Percentiles rank a stretch among this genome's conserved stretches.
Evolutionary conservation across 2,113 vertebrate genomes (phyloP).

Genomic region (Catharus bicknelli): DNA sequence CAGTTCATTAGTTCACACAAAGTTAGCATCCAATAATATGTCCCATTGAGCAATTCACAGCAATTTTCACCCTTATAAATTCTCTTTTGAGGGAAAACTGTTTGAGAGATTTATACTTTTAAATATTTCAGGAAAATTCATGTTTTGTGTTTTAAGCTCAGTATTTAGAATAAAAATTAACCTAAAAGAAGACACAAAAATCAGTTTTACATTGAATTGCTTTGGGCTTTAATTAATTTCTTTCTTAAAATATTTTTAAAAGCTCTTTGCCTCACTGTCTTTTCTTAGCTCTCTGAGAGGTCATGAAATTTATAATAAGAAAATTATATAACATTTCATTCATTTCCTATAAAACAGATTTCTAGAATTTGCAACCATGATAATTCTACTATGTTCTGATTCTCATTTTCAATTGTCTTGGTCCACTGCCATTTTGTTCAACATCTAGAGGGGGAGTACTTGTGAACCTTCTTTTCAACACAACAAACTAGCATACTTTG

Average conservation of each 20-base stretch:
- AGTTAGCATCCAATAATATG: constrained; percentile 14
- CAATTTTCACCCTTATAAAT: background rate
- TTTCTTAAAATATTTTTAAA: background rate
- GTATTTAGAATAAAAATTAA: background rate
- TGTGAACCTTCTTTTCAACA: background rate
- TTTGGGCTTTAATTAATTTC: background rate
- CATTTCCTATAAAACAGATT: background rate
- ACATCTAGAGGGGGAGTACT: background rate
- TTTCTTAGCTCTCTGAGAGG: background rate
- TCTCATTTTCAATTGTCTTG: background rate
- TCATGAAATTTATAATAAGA: background rate
- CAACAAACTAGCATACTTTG: background rate
- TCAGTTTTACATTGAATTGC: background rate
- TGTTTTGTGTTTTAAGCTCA: background rate
- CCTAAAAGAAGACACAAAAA: background rate
- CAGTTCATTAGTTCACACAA: constrained; percentile 55
- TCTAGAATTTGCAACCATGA: background rate
- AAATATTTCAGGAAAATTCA: background rate
- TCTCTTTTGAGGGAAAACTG: background rate
- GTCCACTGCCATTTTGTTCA: background rate
- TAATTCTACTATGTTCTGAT: background rate
- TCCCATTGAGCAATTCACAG: background rate
- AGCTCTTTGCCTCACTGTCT: background rate
- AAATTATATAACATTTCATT: background rate
- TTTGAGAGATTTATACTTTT: background rate